phyloP scores from a whole-genome alignment of 2,888 invertebrate species.

The Galeopsomyia nigrocyanea region DNA sequence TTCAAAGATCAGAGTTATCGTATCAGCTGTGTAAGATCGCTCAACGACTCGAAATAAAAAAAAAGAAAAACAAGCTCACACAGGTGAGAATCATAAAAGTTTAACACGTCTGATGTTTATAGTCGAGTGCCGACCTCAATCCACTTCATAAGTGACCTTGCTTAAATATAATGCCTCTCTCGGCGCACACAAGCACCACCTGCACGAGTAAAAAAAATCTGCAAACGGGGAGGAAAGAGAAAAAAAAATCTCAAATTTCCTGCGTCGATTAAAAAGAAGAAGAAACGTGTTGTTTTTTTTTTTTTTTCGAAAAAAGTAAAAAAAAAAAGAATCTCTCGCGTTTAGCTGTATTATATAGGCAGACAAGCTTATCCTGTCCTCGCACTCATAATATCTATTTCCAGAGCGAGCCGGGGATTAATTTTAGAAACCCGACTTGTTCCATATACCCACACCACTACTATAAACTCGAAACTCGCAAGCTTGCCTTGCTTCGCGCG shows the following conservation, averaged over 20 bases:
- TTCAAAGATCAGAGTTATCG: too few species aligned
- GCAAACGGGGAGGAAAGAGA: too few species aligned
- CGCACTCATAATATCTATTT: conserved; percentile 69
- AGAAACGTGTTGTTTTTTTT: too few species aligned
- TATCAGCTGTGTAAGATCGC: too few species aligned
- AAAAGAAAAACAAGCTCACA: too few species aligned
- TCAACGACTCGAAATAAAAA: too few species aligned
- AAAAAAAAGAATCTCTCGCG: background rate
- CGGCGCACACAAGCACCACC: background rate
- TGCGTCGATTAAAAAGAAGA: background rate
- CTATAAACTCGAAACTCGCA: conserved; percentile 60
- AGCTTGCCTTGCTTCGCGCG: too few species aligned
- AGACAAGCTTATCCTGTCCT: conserved; percentile 66
- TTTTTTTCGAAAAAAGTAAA: conserved; percentile 43
- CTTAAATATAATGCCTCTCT: conserved; percentile 3
- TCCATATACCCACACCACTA: conserved; percentile 65
- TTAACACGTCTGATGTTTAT: too few species aligned
- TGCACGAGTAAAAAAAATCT: background rate
- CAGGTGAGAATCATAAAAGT: too few species aligned
- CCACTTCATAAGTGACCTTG: conserved; percentile 29
- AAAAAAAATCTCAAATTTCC: conserved; percentile 3
- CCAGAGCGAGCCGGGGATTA: conserved; percentile 67
- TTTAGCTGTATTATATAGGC: conserved; percentile 41
- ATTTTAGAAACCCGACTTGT: conserved; percentile 66
- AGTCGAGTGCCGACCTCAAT: conserved; percentile 19